Base-by-base conservation (phyloP, 2,888 invertebrate genomes). In the Tolmerus cingulatus region DNA sequence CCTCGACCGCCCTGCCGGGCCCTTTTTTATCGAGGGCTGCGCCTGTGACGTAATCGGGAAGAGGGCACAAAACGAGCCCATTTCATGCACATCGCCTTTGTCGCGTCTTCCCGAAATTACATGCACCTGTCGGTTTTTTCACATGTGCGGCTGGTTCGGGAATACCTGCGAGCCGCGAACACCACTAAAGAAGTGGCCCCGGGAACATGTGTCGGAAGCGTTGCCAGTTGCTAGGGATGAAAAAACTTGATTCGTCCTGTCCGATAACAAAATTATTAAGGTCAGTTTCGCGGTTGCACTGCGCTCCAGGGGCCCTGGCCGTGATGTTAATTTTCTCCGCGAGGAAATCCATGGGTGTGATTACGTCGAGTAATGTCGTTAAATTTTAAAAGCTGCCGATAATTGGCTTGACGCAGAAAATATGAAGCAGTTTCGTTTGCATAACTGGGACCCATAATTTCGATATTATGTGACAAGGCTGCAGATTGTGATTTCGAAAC, bases 81-180 rank as follows among this genome's bases (percentile, higher is more conserved):
- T 82, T 82, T 40, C 37, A 82, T 37, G 82, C 82, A 57, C 46
- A 30, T 12, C 34, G 34, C 66, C 66, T 66, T 82, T 82, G 82
- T 66, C 19, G 12, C 57, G 37, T 57, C 57, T 34, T n/a, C 82
- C n/a, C 34, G 12, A 30, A 82, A 82, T 82, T 82, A 57, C 27
- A 51, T 66, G 16, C 66, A 66, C 82, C 57, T 82, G 57, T 40
- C 37, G 82, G 14, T 66, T 46, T 82, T 34, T n/a, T 76, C 57
- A 55, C 82, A 34, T 40, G 40, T 76, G 12, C 37, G 5, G 16
- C 34, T 74, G 74, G 27, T 30, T 27, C 51, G 1, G 4, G 66
- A 66, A 19, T 66, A 23, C 8, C 8, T 66, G 40, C 40, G 12
- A 46, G 14, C 43, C 23, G 9, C 5, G 51, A 51, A 14, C n/a